phyloP scores from a whole-genome alignment of 2,888 invertebrate species.

The Andrena dorsata region DNA sequence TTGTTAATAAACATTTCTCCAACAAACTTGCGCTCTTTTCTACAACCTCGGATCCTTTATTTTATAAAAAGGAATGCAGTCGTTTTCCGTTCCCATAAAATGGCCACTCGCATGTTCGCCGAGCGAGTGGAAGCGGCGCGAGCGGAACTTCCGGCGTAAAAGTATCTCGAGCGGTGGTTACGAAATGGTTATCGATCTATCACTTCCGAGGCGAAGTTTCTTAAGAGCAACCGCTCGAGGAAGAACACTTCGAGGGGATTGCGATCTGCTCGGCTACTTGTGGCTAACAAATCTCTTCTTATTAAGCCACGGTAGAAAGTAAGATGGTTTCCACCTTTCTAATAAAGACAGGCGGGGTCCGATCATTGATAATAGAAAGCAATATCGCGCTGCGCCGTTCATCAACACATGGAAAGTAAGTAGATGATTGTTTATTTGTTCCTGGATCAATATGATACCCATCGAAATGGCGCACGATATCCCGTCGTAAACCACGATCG shows the following conservation, averaged over 20 bases:
- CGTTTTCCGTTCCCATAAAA: slow-evolving; percentile 13
- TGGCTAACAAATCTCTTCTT: slow-evolving; percentile 27
- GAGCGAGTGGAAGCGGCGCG: slow-evolving; percentile 28
- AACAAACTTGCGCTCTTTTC: background rate
- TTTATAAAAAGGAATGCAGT: no score
- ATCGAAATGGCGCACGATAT: slow-evolving; percentile 2
- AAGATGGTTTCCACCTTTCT: slow-evolving; percentile 63
- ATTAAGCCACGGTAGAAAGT: slow-evolving; percentile 61
- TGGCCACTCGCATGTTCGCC: background rate
- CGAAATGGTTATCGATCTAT: slow-evolving; percentile 52
- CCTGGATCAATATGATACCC: background rate
- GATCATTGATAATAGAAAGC: slow-evolving; percentile 53
- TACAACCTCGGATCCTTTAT: background rate
- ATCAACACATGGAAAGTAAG: slow-evolving; percentile 25
- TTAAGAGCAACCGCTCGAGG: slow-evolving; percentile 24
- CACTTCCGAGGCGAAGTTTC: slow-evolving; percentile 35
- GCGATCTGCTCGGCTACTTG: slow-evolving; percentile 16
- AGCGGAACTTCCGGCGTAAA: slow-evolving; percentile 65
- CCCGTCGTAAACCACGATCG: background rate
- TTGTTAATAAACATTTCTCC: background rate
- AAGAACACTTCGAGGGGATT: slow-evolving; percentile 27
- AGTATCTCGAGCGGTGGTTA: slow-evolving; percentile 41
- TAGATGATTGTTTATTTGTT: background rate
- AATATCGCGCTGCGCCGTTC: slow-evolving; percentile 11
- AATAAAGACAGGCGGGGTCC: slow-evolving; percentile 47